Evolutionary conservation across 1,140 invertebrate species (phyloP), one percentile per base, ranked within the genome.

Genomic region (Cherax destructor): DNA sequence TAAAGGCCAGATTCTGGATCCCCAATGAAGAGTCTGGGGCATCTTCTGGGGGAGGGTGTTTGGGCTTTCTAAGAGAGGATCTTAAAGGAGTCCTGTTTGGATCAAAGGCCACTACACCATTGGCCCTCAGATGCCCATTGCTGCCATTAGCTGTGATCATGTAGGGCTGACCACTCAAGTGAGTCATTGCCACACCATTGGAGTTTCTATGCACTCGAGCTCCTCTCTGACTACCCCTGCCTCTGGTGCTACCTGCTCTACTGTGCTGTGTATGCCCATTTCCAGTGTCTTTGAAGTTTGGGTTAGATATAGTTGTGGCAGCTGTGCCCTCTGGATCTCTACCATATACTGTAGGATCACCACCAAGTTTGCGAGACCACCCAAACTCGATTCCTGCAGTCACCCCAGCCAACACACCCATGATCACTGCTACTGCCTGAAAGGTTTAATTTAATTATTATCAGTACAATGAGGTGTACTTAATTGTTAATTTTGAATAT

Each of bases 11-110:
- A 85, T 93, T 81, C 84, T 91, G 85, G 90, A 92, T 92, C 56
- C 89, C 92, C 76, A 92, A 56, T 47, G 92, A 90, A 30, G 85
- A 24, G 30, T 87, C 86, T 30, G 86, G 79, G 61, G 80, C 72
- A 24, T 79, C 77, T 10, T 90, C 88, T 16, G 85, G 74, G 52
- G 92, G 77, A 0, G 86, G 13, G 11, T 83, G 81, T 77, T 90
- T 93, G 52, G 92, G 91, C 61, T 88, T 92, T 77, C 91, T 92
- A 5, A 93, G 87, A n/a, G 92, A 93, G 6, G 92, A 93, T n/a
- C 92, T 83, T 13, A 92, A 77, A 21, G 92, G 92, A 30, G 92
- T 83, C 69, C 76, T 91, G 41, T 93, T 93, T 4, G 92, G 92
- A 61, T 93, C 92, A 30, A 92, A 93, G 13, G 92, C 89, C 83